Base-by-base conservation (phyloP, 2,797 vertebrate species). In the Kryptolebias ocellatus region DNA sequence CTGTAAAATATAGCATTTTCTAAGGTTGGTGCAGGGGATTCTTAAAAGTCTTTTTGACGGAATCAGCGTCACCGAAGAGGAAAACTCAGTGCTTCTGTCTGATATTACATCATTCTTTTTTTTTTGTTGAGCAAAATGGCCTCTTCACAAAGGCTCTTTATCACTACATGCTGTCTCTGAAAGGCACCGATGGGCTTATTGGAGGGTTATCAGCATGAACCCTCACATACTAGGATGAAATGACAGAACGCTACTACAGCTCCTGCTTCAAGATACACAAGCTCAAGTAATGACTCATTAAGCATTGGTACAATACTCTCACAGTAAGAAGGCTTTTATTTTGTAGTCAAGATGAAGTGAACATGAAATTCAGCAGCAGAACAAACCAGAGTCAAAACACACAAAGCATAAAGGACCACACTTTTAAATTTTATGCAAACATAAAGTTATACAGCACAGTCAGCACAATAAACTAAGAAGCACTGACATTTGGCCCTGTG, bases 71-170 rank as follows among this genome's bases (percentile, higher is more conserved):
- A 76, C 31, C 57, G 59, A 83, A 77, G 69, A 46, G 50, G 47
- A 70, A 73, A 71, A 78, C 65, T 31, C 11, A 20, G 68, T 4
- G 57, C 79, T 74, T 87, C 71, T 79, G 72, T 87, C 58, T n/a
- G 57, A 79, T 78, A 77, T 92, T 83, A 86, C 87, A 79, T 91
- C 87, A 89, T 87, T 10, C 37, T 74, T 74, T 66, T 73, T 73
- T 83, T 57, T 92, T 78, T 85, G 85, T 87, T 73, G 79, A 71
- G 77, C 83, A 80, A 87, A 89, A 86, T 74, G 77, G 57, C 70
- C 68, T 58, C n/a, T 44, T 64, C 53, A 91, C 89, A 92, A 91
- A 83, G 88, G 71, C 83, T 87, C 90, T 85, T 91, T 92, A 83
- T 88, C 55, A 82, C 79, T 44, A 65, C 63, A 64, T 58, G 76